Evolutionary conservation across 2,888 invertebrate genomes (phyloP).

Genomic region (Rhorus exstirpatorius): DNA sequence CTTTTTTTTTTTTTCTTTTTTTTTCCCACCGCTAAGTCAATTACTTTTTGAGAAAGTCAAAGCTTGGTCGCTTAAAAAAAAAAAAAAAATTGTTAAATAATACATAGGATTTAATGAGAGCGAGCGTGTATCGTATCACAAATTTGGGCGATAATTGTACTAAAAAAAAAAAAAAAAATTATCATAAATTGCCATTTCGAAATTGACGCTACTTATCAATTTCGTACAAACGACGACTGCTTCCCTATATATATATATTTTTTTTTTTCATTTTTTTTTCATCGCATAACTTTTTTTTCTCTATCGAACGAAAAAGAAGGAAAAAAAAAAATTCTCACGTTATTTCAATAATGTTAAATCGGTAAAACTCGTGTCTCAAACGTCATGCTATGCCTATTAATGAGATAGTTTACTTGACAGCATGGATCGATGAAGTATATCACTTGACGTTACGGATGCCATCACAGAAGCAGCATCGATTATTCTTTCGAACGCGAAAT

Average conservation of each 20-base stretch:
- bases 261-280: slow-evolving; percentile 20
- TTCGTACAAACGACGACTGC: slow-evolving; percentile 29
- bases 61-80: slow-evolving; percentile 8
- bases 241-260: too few species aligned
- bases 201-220: slow-evolving; percentile 48
- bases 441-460: slow-evolving; percentile 64
- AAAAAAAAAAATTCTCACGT: too few species aligned
- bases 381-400: slow-evolving; percentile 32
- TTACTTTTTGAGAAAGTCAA: slow-evolving; percentile 8
- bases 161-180: slow-evolving; percentile 53
- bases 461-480: slow-evolving; percentile 64
- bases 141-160: slow-evolving; percentile 77
- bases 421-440: slow-evolving; percentile 62
- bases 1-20: background rate
- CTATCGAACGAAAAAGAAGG: too few species aligned
- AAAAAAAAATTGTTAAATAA: slow-evolving; percentile 37
- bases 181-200: slow-evolving; percentile 44
- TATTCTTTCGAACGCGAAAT: slow-evolving; percentile 47
- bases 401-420: slow-evolving; percentile 55
- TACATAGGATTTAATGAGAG: slow-evolving; percentile 24
- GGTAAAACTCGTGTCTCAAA: slow-evolving; percentile 45
- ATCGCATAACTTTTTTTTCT: background rate
- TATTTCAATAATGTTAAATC: slow-evolving; percentile 32
- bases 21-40: slow-evolving; percentile 6
- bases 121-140: slow-evolving; percentile 77